These are phyloP conservation scores for Hylaea fasciaria DNA, from an alignment of 2,888 invertebrate species.

Conservation along the genomic window DNA sequence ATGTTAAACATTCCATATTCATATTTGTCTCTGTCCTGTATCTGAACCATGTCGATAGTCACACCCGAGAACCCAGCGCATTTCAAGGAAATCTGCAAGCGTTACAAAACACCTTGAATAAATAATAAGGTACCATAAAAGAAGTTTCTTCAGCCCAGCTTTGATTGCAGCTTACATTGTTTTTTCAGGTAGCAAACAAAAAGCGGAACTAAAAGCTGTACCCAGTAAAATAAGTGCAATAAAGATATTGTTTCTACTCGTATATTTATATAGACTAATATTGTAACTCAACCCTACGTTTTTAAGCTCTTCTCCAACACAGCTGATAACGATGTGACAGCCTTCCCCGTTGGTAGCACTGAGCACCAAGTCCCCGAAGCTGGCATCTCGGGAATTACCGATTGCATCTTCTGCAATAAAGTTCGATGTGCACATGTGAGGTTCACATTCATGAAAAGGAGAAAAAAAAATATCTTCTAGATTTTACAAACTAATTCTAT, in stretches of 20 bases:
- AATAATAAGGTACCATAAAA: no score
- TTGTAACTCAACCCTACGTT: constrained; percentile 63
- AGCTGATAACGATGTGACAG: constrained; percentile 58
- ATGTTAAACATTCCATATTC: constrained; percentile 51
- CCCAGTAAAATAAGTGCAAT: no score
- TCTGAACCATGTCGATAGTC: constrained; percentile 52
- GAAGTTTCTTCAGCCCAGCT: no score
- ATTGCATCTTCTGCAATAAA: constrained; percentile 61
- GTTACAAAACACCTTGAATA: background rate
- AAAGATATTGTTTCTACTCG: no score
- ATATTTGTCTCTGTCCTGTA: constrained; percentile 51
- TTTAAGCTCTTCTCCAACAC: constrained; percentile 54
- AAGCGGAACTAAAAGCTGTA: no score
- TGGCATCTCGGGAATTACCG: constrained; percentile 61
- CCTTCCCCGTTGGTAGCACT: constrained; percentile 55
- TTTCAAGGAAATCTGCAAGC: constrained; percentile 45
- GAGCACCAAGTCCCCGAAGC: constrained; percentile 60
- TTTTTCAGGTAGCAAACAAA: no score
- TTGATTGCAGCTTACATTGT: no score
- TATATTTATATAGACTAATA: no score
- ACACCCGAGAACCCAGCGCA: constrained; percentile 47
- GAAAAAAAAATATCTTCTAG: no score
- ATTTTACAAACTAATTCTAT: no score
- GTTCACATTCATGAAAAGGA: no score
- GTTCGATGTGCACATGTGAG: no score